Conservation (phyloP, 2,113 vertebrate species). For the Atractosteus spatula region DNA sequence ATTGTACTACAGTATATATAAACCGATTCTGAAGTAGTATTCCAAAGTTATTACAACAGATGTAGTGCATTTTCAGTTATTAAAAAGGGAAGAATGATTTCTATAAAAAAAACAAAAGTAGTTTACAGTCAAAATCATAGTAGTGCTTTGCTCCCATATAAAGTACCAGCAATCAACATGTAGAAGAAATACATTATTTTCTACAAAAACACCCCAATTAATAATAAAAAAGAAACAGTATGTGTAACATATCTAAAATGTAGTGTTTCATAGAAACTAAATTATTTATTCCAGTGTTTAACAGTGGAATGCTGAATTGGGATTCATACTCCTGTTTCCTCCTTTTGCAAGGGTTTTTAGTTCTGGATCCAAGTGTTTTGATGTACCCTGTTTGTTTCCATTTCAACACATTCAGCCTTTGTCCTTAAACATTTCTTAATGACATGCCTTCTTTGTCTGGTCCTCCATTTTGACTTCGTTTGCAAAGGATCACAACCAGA, state of each 20-base stretch:
- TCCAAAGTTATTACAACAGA: slow-evolving; percentile 8
- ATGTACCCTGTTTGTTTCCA: not conserved
- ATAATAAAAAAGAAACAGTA: slow-evolving; percentile 11
- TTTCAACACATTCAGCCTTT: not conserved
- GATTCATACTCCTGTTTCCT: not conserved
- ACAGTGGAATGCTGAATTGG: slow-evolving; percentile 35
- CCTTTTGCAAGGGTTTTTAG: slow-evolving; percentile 11
- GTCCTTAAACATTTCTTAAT: slow-evolving; percentile 40
- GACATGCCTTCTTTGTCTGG: slow-evolving; percentile 51
- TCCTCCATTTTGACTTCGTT: slow-evolving; percentile 40
- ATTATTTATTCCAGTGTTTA: slow-evolving; percentile 40
- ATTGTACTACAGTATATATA: not conserved
- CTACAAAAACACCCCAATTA: slow-evolving; percentile 16
- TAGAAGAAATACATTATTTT: not conserved
- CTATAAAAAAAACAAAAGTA: slow-evolving; percentile 30
- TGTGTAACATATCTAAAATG: slow-evolving; percentile 19
- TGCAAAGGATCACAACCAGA: slow-evolving; percentile 64
- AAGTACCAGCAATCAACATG: slow-evolving; percentile 39
- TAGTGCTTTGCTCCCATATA: slow-evolving; percentile 10
- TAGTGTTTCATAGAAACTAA: slow-evolving; percentile 75
- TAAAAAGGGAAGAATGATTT: not conserved
- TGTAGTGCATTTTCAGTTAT: slow-evolving; percentile 2
- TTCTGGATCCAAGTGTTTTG: slow-evolving; percentile 7
- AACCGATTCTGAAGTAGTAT: slow-evolving; percentile 22
- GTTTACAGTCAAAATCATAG: slow-evolving; percentile 28